These are phyloP conservation scores for Chrysomallon squamiferum DNA, from an alignment of 1,140 invertebrate species.

Conservation along the genomic window DNA sequence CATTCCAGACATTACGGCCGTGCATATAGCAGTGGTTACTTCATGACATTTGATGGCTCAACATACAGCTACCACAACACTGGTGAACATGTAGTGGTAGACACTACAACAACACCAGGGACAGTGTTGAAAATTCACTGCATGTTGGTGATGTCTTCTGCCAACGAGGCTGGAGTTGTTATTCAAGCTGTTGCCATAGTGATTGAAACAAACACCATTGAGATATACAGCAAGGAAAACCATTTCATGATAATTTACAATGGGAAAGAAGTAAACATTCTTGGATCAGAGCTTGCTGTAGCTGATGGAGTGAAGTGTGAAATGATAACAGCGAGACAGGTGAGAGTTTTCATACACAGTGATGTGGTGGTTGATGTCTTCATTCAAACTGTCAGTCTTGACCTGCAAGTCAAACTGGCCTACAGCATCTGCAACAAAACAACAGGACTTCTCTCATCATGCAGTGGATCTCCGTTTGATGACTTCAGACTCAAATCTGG, in stretches of 20 bases:
- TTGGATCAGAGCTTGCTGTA: not conserved
- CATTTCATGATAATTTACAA: not conserved
- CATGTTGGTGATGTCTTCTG: constrained; percentile 8
- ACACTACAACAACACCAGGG: constrained; percentile 7
- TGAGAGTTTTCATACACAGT: constrained; percentile 5
- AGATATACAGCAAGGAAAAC: constrained; percentile 8
- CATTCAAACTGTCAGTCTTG: constrained; percentile 10
- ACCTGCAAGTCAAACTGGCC: constrained; percentile 12
- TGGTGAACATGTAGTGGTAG: constrained; percentile 32
- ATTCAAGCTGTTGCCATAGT: constrained; percentile 13
- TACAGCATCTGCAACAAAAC: constrained; percentile 22
- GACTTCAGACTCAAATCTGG: constrained; percentile 30
- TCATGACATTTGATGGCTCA: constrained; percentile 35
- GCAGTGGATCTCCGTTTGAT: constrained; percentile 16
- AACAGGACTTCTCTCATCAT: constrained; percentile 25
- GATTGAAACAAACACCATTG: constrained; percentile 9
- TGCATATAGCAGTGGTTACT: constrained; percentile 25
- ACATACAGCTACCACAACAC: constrained; percentile 23
- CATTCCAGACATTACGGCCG: not conserved
- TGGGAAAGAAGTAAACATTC: not conserved
- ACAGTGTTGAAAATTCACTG: not conserved
- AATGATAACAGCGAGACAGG: constrained; percentile 1
- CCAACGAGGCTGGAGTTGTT: not conserved
- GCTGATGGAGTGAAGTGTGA: not conserved
- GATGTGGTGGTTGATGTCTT: constrained; percentile 16